phyloP scores from a whole-genome alignment of 2,113 vertebrate species.

The Microtus oregoni region DNA sequence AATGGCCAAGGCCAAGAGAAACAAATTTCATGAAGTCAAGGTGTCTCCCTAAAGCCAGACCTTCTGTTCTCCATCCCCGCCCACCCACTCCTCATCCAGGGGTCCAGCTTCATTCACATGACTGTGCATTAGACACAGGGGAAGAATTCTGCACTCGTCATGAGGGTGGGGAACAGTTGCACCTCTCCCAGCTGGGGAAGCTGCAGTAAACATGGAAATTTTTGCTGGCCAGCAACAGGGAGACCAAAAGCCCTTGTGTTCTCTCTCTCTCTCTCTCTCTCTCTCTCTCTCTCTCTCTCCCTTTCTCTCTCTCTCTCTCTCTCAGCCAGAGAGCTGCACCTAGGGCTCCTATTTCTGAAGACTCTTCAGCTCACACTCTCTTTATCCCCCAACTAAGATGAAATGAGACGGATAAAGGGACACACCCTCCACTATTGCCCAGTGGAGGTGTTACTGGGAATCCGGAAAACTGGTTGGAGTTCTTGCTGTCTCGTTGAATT shows the following conservation, averaged over 20 bases:
- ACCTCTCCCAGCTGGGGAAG: background rate
- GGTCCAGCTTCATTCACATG: background rate
- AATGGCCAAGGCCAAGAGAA: background rate
- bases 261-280: background rate
- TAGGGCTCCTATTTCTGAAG: background rate
- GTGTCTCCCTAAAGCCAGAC: background rate
- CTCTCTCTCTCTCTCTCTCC: too few species aligned
- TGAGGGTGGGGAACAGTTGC: background rate
- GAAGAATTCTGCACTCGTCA: slow-evolving; percentile 22
- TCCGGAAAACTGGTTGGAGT: background rate
- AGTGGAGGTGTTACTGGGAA: background rate
- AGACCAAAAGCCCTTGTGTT: background rate
- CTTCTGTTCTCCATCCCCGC: background rate
- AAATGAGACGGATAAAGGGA: background rate
- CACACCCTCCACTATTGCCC: background rate
- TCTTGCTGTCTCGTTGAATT: background rate
- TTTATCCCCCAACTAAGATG: background rate
- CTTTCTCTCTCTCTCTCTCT: background rate
- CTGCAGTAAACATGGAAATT: background rate
- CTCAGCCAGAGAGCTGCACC: background rate
- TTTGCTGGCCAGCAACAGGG: background rate
- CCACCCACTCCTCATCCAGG: background rate
- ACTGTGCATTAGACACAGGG: slow-evolving; percentile 27
- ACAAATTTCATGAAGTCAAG: slow-evolving; percentile 13
- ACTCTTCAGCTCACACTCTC: background rate